Base-by-base conservation (phyloP, 1,140 invertebrate species). In the Drosophila kanapiae region DNA sequence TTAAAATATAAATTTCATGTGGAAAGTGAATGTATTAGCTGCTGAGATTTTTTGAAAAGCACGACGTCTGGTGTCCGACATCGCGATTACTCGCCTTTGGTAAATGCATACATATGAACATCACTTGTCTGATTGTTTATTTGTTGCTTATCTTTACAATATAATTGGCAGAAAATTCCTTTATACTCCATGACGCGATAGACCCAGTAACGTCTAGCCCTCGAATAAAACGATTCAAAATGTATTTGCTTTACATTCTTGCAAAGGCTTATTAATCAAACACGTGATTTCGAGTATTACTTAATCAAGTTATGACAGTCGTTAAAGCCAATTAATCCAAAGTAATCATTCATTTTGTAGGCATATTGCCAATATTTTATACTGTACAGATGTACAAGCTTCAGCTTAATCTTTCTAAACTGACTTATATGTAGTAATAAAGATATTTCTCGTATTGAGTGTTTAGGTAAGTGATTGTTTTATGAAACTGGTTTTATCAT, bases 71-170 rank as follows among this genome's bases (percentile, higher is more conserved):
- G 16, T 38, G 40, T 51, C 65, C 64, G 49, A 29, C 35, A 68
- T 48, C 33, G 16, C 38, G 70, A 72, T 58, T 49, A 51, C 9
- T 13, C 35, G 14, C 14, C 4, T n/a, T 27, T n/a, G 33, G 18
- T 38, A 23, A 45, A n/a, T 13, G 14, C 13, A 29, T 48, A 29
- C 23, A 23, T 51, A 8, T 8, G 33, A 29, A 13, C 33, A 45
- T 16, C 40, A 18, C 10, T 35, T 6, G 18, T 54, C n/a, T 6
- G 49, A 33, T n/a, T 63, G 11, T 43, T 18, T 23, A 59, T 40
- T 16, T 56, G 40, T 31, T 35, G 35, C 48, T 74, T 63, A 75
- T 75, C 71, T 75, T 75, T 74, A 75, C 69, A 75, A 47, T 75
- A 74, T 63, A 75, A 75, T 75, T 74, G 71, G 48, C 71, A 54